These are phyloP conservation scores for Empis stercorea DNA, from an alignment of 2,888 invertebrate species.

Conservation along the genomic window DNA sequence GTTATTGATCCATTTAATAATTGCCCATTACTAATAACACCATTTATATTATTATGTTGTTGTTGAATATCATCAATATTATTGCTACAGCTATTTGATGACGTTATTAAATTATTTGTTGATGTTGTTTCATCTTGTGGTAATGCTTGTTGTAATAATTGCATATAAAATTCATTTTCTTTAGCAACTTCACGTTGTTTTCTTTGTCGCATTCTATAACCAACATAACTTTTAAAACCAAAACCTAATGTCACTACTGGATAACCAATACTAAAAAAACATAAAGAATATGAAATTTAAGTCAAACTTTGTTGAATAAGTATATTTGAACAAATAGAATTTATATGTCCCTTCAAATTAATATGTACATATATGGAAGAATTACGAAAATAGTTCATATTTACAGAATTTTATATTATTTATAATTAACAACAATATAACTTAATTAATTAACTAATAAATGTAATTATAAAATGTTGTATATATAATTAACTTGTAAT, in stretches of 20 bases:
- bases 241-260: slow-evolving; percentile 92
- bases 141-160: slow-evolving; percentile 80
- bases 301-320: too few relatives aligned
- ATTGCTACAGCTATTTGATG: background rate
- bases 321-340: too few relatives aligned
- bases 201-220: slow-evolving; percentile 78
- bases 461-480: too few relatives aligned
- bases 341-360: too few relatives aligned
- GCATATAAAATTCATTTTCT: slow-evolving; percentile 90
- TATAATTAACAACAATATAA: too few relatives aligned
- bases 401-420: too few relatives aligned
- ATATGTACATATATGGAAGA: too few relatives aligned
- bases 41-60: background rate
- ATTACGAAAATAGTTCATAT: too few relatives aligned
- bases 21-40: slow-evolving; percentile 8
- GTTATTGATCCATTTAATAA: slow-evolving; percentile 10
- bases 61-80: slow-evolving; percentile 15
- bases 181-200: slow-evolving; percentile 87
- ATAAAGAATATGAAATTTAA: too few relatives aligned
- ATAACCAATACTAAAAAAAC: slow-evolving; percentile 64
- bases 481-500: too few relatives aligned
- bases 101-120: background rate
- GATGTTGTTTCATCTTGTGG: slow-evolving; percentile 43
- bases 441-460: too few relatives aligned
- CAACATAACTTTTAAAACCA: slow-evolving; percentile 87